Base-by-base conservation (phyloP, 2,113 vertebrate species). In the Pelecanoides urinatrix region DNA sequence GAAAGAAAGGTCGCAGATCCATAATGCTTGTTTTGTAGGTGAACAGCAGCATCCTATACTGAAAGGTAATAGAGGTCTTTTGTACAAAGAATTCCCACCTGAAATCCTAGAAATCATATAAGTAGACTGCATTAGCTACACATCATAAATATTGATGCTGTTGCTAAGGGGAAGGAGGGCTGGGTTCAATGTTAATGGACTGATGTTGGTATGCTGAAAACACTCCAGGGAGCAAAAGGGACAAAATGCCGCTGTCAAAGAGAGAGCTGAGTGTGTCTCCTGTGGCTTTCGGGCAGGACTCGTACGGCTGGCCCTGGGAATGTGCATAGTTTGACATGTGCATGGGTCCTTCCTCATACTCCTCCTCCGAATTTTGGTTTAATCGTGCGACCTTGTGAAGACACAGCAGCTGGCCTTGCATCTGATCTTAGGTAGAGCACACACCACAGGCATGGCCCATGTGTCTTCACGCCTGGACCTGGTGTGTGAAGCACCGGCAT, bases 121-220 rank as follows among this genome's bases (percentile, higher is more conserved):
- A 96, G 93, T 90, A 18, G 20, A 92, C 97, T 93, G 97, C 97
- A 97, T 97, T 87, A 92, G 92, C 96, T 78, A 90, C 86, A 76
- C 58, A 96, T 94, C 96, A 97, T 98, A 96, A 98, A 97, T 98
- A 98, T 98, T 97, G 94, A 98, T 97, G 95, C 80, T 88, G 79
- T 93, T 73, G 79, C 86, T 71, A 78, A 88, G 59, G 73, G 71
- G 22, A 49, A 85, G 95, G 42, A 67, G 92, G 76, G 79, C 56
- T 88, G 79, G 88, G 72, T 96, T 96, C 94, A 82, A 61, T 85
- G 87, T 94, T 81, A 90, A 88, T n/a, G 79, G 93, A 45, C 95
- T 67, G 88, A 27, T 73, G 77, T 62, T 80, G 77, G 77, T 40
- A 72, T 59, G 77, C 86, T 68, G 86, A 68, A 53, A 85, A 68